Base-by-base conservation (phyloP, 2,888 invertebrate genomes). In the Sepiola atlantica region DNA sequence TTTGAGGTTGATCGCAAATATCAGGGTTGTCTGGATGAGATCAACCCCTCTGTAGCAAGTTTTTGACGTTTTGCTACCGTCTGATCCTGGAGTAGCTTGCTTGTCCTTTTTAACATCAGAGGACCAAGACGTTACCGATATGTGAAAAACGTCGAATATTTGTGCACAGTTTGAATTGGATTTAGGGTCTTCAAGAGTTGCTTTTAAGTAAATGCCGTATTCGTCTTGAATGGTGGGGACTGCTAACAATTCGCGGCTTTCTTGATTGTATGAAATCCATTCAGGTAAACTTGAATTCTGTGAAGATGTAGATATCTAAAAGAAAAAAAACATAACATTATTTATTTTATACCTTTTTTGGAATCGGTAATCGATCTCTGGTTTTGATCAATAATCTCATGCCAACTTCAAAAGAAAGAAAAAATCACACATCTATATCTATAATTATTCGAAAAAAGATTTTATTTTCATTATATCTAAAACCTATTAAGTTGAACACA, bases 251-350 rank as follows among this genome's bases (percentile, higher is more conserved):
- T 77, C n/a, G 2, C 94, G 90, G 32, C 91, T 35, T 8, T 94
- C 93, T 35, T 61, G 92, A 77, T 95, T 94, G 77, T 94, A 95
- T 10, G 90, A 35, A 14, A 95, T 55, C 95, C 95, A 95, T 14
- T 94, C 90, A 1, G 95, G 95, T 55, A 95, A 92, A 20, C 24
- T 77, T 35, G 20, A 21, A 57, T 91, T 90, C 35, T 77, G 35
- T 32, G n/a, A 45, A 55, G 94, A 94, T 77, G 94, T 92, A 16
- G 94, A 35, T 24, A 94, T 90, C 93, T 94, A 54, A n/a, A 94
- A 92, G n/a, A 90, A n/a, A 93, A 55, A 93, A 55, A 18, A 12
- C 6, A 61, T 45, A 8, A 45, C 8, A 8, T 45, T 45, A 45
- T 45, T 45, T 45, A 45, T n/a, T n/a, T n/a, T n/a, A n/a, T n/a